Evolutionary conservation across 2,888 invertebrate genomes (phyloP), one percentile per base, ranked within the genome.

Genomic region (Macrosiphum euphorbiae): DNA sequence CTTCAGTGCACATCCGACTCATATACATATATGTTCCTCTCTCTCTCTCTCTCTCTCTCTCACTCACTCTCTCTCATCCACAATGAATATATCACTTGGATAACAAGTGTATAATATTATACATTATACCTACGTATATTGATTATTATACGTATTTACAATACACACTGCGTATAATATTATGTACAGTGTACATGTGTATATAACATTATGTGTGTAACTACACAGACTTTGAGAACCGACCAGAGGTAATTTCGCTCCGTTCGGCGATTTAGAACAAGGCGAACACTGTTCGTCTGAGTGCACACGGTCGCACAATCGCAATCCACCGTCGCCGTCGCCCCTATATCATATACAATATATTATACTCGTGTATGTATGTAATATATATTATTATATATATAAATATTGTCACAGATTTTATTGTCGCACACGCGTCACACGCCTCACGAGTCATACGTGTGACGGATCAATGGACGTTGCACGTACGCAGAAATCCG

Each of bases 221-320:
- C 35, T 52, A 35, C 44, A n/a, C 84, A 55, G 41, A 58, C 55
- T 91, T 85, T 44, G 91, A 87, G 47, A 86, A 26, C 44, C 58
- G 86, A 87, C 86, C 61, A 61, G 84, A 91, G 91, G 86, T 91
- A 61, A 87, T 92, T 86, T 61, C 61, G 86, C 58, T 50, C 58
- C 85, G 91, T 91, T 85, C 85, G 91, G 92, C 92, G 92, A 87
- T 92, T 87, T 47, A 50, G 86, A 87, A 92, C 92, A 50, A 61
- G 92, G 92, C 86, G 91, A 85, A 58, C 91, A 91, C 91, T 84
- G 91, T 50, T 13, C 58, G 91, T 61, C 87, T 67, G 86, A 88
- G 92, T 92, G 67, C 92, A 87, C 92, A 26, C 92, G 92, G 67
- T 41, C 92, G 92, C 92, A 92, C 92, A 92, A 92, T 87, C 88